Evolutionary conservation across 2,888 invertebrate species (phyloP).

Genomic region (Archips crataeganus): DNA sequence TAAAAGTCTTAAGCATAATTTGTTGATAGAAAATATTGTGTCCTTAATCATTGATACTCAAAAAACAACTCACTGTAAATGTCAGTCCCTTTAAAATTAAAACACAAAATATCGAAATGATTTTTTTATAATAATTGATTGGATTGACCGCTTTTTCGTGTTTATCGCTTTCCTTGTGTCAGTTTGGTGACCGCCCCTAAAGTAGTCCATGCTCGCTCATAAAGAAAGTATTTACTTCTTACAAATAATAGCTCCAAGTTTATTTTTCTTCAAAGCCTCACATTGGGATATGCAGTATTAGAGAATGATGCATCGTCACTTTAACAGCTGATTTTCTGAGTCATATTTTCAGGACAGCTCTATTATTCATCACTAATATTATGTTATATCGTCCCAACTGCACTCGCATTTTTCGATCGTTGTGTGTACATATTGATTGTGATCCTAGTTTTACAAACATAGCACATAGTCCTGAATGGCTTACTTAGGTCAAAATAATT

Average conservation of each 20-base stretch:
- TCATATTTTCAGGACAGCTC: constrained; percentile 84
- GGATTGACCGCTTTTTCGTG: constrained; percentile 87
- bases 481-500: constrained; percentile 42
- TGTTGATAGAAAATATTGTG: constrained; percentile 64
- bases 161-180: constrained; percentile 87
- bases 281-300: constrained; percentile 85
- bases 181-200: constrained; percentile 85
- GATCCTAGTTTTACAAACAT: constrained; percentile 39
- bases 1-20: constrained; percentile 41
- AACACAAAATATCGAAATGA: constrained; percentile 72
- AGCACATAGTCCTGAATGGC: constrained; percentile 43
- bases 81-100: constrained; percentile 64
- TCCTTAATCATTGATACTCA: constrained; percentile 76
- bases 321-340: constrained; percentile 84
- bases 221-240: constrained; percentile 80
- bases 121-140: constrained; percentile 80
- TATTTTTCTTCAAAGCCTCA: constrained; percentile 83
- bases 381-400: constrained; percentile 78
- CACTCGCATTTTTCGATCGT: constrained; percentile 55
- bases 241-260: constrained; percentile 80
- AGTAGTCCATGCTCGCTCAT: constrained; percentile 86
- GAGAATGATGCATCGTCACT: constrained; percentile 86
- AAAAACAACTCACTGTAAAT: constrained; percentile 83
- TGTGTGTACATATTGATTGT: constrained; percentile 44
- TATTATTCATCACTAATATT: constrained; percentile 84